Percentiles rank a stretch among this genome's conserved stretches.
Conservation (phyloP, 2,888 invertebrate genomes). For the Patella caerulea region DNA sequence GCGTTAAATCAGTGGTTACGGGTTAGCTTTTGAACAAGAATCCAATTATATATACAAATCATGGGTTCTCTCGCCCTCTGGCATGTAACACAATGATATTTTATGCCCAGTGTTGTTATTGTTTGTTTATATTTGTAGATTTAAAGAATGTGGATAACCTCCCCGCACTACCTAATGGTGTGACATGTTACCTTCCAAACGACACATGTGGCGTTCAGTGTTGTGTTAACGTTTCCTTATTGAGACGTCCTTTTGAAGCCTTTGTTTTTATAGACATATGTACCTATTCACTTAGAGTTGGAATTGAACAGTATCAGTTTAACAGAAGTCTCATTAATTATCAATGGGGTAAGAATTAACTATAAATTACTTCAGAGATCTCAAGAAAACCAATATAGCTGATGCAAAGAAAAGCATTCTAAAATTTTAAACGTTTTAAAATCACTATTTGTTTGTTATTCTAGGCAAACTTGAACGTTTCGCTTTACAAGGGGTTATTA, state of each 20-base stretch:
- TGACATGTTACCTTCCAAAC: slow-evolving; percentile 38
- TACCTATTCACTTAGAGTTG: slow-evolving; percentile 31
- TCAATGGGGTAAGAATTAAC: slow-evolving; percentile 39
- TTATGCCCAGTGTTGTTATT: no score
- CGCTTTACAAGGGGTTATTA: slow-evolving; percentile 27
- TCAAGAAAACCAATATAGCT: no score
- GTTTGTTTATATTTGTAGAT: slow-evolving; percentile 16
- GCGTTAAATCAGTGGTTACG: no score
- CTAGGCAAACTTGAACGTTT: slow-evolving; percentile 17
- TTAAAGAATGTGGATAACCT: slow-evolving; percentile 29
- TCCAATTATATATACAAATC: no score
- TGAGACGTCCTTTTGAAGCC: slow-evolving; percentile 29
- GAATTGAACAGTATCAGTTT: slow-evolving; percentile 35
- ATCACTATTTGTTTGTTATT: neutral
- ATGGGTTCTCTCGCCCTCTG: no score
- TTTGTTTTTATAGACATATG: slow-evolving; percentile 39
- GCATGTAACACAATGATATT: no score
- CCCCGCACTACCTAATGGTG: slow-evolving; percentile 28
- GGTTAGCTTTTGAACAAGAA: no score
- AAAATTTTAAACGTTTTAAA: neutral
- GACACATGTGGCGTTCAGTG: slow-evolving; percentile 41
- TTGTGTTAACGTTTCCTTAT: slow-evolving; percentile 33
- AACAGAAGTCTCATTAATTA: slow-evolving; percentile 37
- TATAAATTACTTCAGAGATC: neutral
- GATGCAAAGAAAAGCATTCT: no score